Conservation (phyloP, 2,888 invertebrate genomes). For the Sympetrum striolatum region DNA sequence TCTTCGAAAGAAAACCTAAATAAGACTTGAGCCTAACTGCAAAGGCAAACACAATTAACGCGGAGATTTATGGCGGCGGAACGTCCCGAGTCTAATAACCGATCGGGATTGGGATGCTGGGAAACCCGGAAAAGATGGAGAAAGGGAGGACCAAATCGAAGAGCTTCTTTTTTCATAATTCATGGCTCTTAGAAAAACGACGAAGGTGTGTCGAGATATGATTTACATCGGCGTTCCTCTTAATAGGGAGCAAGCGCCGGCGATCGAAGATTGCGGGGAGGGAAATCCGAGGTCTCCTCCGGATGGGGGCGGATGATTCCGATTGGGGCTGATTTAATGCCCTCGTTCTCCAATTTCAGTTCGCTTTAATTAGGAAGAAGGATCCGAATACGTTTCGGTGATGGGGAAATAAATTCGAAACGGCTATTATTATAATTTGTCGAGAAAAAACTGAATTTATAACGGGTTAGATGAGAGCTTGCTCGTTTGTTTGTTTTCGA, state of each 20-base stretch:
- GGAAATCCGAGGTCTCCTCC: not conserved
- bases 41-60: slow-evolving; percentile 44
- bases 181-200: slow-evolving; percentile 1
- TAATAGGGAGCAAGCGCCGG: not conserved
- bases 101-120: slow-evolving; percentile 13
- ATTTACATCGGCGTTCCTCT: slow-evolving; percentile 8
- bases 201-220: slow-evolving; percentile 28
- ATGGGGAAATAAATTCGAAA: not conserved
- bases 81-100: slow-evolving; percentile 18
- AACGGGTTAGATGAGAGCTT: no score
- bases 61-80: slow-evolving; percentile 34
- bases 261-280: not conserved
- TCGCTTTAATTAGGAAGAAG: not conserved
- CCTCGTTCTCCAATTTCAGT: not conserved
- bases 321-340: not conserved
- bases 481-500: no score
- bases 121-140: not conserved
- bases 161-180: slow-evolving; percentile 11
- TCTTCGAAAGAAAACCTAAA: slow-evolving; percentile 33
- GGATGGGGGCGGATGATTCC: not conserved
- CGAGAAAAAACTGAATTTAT: no score
- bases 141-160: not conserved
- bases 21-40: slow-evolving; percentile 35
- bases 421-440: no score
- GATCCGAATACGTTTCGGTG: not conserved